A percentile compares a stretch with the other conserved stretches of the same genome.
These are phyloP conservation scores for Mesocentrotus franciscanus DNA, from an alignment of 53 echinoderm and acorn worm genomes.

Conservation along the genomic window DNA sequence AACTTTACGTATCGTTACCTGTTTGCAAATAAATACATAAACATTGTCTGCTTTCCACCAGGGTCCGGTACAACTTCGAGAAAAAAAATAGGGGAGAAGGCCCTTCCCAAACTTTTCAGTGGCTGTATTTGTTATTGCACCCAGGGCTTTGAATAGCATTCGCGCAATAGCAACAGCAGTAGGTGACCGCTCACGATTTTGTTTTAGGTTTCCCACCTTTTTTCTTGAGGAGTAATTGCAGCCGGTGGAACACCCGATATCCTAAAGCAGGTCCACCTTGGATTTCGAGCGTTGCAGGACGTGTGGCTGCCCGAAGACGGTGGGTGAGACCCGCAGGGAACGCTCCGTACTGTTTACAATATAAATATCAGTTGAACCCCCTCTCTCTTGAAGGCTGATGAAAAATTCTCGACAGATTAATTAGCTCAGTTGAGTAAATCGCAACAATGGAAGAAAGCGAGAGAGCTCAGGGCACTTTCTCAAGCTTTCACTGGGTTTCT, in stretches of 20 bases:
- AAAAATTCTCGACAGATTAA: constrained; percentile 62
- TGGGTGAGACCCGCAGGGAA: constrained; percentile 46
- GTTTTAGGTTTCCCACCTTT: constrained; percentile 53
- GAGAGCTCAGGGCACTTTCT: constrained; percentile 58
- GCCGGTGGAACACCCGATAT: constrained; percentile 42
- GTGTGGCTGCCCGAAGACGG: constrained; percentile 63
- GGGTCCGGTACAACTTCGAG: not conserved
- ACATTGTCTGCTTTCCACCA: not conserved
- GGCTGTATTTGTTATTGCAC: constrained; percentile 66
- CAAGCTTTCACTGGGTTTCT: constrained; percentile 42
- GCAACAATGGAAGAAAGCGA: constrained; percentile 61
- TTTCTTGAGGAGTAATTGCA: constrained; percentile 27
- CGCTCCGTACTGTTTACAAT: constrained; percentile 66
- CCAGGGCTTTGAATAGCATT: constrained; percentile 57
- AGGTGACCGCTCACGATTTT: constrained; percentile 61
- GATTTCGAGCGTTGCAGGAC: constrained; percentile 37
- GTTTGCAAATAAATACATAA: not conserved
- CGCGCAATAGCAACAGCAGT: constrained; percentile 51
- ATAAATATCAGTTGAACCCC: constrained; percentile 44
- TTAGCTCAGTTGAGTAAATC: constrained; percentile 71
- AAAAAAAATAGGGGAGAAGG: not conserved
- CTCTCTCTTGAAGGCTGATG: constrained; percentile 33
- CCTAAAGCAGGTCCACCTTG: constrained; percentile 55
- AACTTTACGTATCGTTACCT: not conserved
- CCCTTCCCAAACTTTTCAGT: constrained; percentile 20